Evolutionary conservation across 2,888 invertebrate species (phyloP).

Genomic region (Microctonus hyperodae): DNA sequence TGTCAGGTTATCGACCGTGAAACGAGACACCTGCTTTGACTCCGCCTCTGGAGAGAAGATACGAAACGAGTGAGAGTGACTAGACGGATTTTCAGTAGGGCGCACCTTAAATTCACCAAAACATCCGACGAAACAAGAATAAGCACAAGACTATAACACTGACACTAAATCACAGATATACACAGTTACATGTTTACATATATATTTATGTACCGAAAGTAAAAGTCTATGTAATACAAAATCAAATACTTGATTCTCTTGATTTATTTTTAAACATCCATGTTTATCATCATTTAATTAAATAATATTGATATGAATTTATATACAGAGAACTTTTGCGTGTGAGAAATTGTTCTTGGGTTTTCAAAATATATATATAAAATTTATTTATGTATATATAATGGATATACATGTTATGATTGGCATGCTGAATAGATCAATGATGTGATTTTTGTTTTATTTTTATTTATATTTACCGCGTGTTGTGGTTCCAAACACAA

Average conservation of each 20-base stretch:
- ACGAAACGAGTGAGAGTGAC: conserved; percentile 22
- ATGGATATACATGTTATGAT: too few species aligned
- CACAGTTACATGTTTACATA: neutral
- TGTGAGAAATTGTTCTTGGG: too few species aligned
- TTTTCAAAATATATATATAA: too few species aligned
- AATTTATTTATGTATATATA: too few species aligned
- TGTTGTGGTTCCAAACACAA: too few species aligned
- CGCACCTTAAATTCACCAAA: neutral
- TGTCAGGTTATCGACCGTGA: conserved; percentile 45
- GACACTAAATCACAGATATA: neutral
- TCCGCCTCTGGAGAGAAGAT: conserved; percentile 33
- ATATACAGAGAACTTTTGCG: too few species aligned
- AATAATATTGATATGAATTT: too few species aligned
- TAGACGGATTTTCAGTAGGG: conserved; percentile 20
- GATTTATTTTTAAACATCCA: too few species aligned
- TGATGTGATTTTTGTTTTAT: neutral
- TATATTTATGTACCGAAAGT: neutral
- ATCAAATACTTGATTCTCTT: too few species aligned
- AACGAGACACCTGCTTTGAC: conserved; percentile 45
- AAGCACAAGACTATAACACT: neutral
- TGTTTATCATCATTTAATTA: too few species aligned
- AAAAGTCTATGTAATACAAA: neutral
- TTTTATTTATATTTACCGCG: neutral
- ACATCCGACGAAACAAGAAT: neutral
- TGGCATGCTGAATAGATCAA: neutral